Base-by-base conservation (phyloP, 2,113 vertebrate species). In the Lasiurus borealis region DNA sequence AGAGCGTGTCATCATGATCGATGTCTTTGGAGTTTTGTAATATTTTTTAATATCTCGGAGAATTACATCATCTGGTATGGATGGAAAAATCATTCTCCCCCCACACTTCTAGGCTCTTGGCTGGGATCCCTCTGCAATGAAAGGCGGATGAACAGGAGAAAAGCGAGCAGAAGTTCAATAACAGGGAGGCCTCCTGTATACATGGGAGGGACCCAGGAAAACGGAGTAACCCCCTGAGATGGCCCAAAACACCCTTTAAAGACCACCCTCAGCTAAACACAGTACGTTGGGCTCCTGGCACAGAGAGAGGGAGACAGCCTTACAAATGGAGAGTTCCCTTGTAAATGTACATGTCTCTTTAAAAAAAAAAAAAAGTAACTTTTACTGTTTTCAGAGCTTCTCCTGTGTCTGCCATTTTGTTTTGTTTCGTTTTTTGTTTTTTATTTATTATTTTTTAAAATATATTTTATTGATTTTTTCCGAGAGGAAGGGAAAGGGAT, bases 1-100 rank as follows among this genome's bases (percentile, higher is more conserved):
- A 62, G 25, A 85, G 8, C 40, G 12, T 92, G 66, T 90, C 27
- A 62, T 73, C 57, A 80, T 73, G 50, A n/a, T 73, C 0, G 4
- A 54, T 76, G 34, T 40, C 48, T 31, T 95, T 83, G 69, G 88
- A 76, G 34, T 59, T 96, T 95, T 69, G 8, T n/a, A 91, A 91
- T 73, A 76, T 59, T 94, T 80, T 75, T 68, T 40, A 82, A 86
- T 46, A 10, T 80, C n/a, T 86, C 52, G 85, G 59, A 48, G 66
- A 93, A 93, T 54, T 81, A 25, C 62, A 88, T 90, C 27, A 25
- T 84, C 48, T 52, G 73, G 19, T 64, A 81, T 15, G 34, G 54
- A 46, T 44, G 44, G 66, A 27, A 73, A 81, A 82, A 52, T 27
- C 25, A 44, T n/a, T 82, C 82, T 73, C 27, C 66, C 46, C 81